Base-by-base conservation (phyloP, 2,113 vertebrate species). In the Aramus guarauna region DNA sequence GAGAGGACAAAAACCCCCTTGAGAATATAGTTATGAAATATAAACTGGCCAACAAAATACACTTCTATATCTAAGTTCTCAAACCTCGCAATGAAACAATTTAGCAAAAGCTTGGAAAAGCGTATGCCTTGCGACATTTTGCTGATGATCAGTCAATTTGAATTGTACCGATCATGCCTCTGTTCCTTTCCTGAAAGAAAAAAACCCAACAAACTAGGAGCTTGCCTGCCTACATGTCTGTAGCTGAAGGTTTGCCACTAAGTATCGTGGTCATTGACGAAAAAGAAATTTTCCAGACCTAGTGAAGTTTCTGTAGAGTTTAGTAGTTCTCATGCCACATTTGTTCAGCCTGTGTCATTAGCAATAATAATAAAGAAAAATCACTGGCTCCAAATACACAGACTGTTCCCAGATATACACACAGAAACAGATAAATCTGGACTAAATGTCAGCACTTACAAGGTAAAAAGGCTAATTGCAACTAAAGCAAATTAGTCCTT, bases 391-490 rank as follows among this genome's bases (percentile, higher is more conserved):
- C 88, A 89, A 52, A 68, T 9, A 41, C 43, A 47, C 63, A 91
- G 88, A 24, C 74, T 45, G 64, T 53, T 84, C 78, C 78, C 92
- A 88, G 94, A 47, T 84, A 73, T 5, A 59, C 64, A 30, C 79
- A 21, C 76, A 88, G 73, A 50, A 88, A 74, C 12, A 12, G 53
- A 77, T 79, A 88, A 92, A 91, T 92, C 79, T 63, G 79, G 21
- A 22, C 1, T 8, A 75, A 90, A 88, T 63, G 37, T 88, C 94
- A 94, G 68, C 85, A 56, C 90, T 82, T 88, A 16, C 1, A 39
- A 93, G 79, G 79, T 50, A 74, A 86, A 90, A 88, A 83, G 47
- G 55, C 59, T 95, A 87, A 95, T 78, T 95, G 88, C 85, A 83
- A 22, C 43, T 50, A 32, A 86, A 96, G 73, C 64, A 92, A 94